These are phyloP conservation scores for Spodoptera littoralis DNA, from an alignment of 2,888 invertebrate species.

Conservation along the genomic window DNA sequence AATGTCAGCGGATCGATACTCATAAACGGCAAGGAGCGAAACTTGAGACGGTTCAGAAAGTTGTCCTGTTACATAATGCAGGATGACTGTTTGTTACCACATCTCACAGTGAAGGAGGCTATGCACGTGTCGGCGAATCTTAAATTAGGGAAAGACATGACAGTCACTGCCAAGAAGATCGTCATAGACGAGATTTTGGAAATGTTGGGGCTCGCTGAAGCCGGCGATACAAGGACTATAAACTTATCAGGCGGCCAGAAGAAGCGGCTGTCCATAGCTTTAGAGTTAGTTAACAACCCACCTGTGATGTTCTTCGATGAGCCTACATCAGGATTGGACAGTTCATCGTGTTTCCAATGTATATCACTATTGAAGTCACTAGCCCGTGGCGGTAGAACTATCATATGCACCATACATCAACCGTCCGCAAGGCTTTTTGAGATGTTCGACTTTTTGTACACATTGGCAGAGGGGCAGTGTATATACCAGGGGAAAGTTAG, in stretches of 20 bases:
- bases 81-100: slow-evolving; percentile 96
- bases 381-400: slow-evolving; percentile 95
- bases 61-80: slow-evolving; percentile 99
- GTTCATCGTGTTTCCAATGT: slow-evolving; percentile 97
- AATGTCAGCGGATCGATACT: slow-evolving; percentile 95
- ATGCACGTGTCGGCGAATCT: slow-evolving; percentile 98
- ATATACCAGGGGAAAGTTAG: slow-evolving; percentile 96
- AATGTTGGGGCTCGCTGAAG: slow-evolving; percentile 94
- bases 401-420: slow-evolving; percentile 98
- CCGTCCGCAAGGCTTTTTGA: slow-evolving; percentile 98
- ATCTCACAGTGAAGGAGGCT: slow-evolving; percentile 96
- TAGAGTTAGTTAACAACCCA: slow-evolving; percentile 98
- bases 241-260: slow-evolving; percentile 97
- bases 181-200: slow-evolving; percentile 96
- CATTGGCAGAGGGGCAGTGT: slow-evolving; percentile 97
- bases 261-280: slow-evolving; percentile 96
- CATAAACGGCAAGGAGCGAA: slow-evolving; percentile 96
- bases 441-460: slow-evolving; percentile 97
- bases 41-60: slow-evolving; percentile 96
- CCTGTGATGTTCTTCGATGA: slow-evolving; percentile 99
- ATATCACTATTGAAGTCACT: slow-evolving; percentile 96
- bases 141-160: slow-evolving; percentile 95
- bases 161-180: slow-evolving; percentile 92
- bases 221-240: slow-evolving; percentile 93
- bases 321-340: slow-evolving; percentile 97